These are phyloP conservation scores for Melinopterus prodromus DNA, from an alignment of 2,888 invertebrate genomes.

Conservation along the genomic window DNA sequence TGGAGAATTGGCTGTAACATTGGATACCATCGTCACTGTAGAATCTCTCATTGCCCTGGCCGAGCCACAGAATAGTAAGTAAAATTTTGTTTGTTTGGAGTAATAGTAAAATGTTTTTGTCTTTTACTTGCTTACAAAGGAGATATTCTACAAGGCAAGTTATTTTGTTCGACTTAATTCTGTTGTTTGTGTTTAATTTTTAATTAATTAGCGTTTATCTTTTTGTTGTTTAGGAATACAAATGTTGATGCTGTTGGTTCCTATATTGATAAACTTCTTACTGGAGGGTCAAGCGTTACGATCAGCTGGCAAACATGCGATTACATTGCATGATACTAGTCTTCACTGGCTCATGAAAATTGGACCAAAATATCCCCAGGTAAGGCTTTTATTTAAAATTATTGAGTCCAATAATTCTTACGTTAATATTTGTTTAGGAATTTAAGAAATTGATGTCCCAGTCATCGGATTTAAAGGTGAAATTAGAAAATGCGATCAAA, in stretches of 20 bases:
- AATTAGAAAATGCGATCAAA: constrained; percentile 87
- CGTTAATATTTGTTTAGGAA: constrained; percentile 66
- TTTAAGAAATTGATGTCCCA: constrained; percentile 91
- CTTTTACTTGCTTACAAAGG: constrained; percentile 54
- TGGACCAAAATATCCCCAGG: constrained; percentile 92
- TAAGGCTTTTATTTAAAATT: constrained; percentile 48
- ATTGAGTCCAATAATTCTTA: constrained; percentile 12
- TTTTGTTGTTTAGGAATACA: constrained; percentile 75
- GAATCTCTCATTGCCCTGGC: constrained; percentile 79
- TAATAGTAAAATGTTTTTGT: constrained; percentile 40
- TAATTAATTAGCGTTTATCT: constrained; percentile 27
- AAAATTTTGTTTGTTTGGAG: constrained; percentile 28
- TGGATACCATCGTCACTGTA: constrained; percentile 77
- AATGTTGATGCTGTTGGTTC: constrained; percentile 88
- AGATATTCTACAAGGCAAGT: constrained; percentile 67
- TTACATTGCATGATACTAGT: constrained; percentile 85
- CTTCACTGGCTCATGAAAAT: constrained; percentile 90
- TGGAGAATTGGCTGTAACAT: constrained; percentile 73
- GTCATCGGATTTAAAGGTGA: constrained; percentile 78
- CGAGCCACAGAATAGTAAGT: constrained; percentile 81
- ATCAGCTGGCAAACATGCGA: constrained; percentile 69
- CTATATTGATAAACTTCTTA: constrained; percentile 87
- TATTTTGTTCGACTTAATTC: not conserved
- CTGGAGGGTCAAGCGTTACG: constrained; percentile 72
- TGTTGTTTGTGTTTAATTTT: not conserved